Conservation (phyloP, 2,888 invertebrate species). For the Cantharis flavilabris region DNA sequence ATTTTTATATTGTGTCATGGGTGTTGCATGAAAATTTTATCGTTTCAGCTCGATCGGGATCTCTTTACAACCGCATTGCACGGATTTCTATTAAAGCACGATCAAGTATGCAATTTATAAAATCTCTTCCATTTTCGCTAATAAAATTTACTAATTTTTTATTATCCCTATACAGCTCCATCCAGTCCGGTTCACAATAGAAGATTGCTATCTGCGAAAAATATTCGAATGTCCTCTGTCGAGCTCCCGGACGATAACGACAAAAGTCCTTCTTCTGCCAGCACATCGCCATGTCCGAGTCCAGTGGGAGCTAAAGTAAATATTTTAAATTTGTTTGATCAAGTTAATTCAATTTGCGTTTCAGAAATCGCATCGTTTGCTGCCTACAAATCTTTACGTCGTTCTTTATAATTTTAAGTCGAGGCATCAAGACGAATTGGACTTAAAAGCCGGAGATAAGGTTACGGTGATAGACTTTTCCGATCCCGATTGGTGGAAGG, state of each 20-base stretch:
- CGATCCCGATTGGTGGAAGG: slow-evolving; percentile 98
- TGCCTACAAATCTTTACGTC: slow-evolving; percentile 91
- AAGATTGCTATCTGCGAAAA: slow-evolving; percentile 77
- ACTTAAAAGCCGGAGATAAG: slow-evolving; percentile 89
- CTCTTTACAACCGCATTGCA: slow-evolving; percentile 47
- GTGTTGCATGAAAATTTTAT: not conserved
- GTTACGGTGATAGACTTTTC: slow-evolving; percentile 93
- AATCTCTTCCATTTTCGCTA: not conserved
- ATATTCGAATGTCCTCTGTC: slow-evolving; percentile 90
- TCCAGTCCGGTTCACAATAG: slow-evolving; percentile 91
- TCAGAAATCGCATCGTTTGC: slow-evolving; percentile 81
- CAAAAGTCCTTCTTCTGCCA: slow-evolving; percentile 88
- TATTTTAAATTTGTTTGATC: not conserved
- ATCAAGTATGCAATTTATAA: slow-evolving; percentile 52
- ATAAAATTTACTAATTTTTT: not conserved
- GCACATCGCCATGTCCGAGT: slow-evolving; percentile 92
- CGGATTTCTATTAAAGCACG: slow-evolving; percentile 50
- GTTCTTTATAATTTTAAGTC: slow-evolving; percentile 95
- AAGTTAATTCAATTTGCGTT: slow-evolving; percentile 16
- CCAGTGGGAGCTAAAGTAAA: slow-evolving; percentile 60
- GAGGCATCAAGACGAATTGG: slow-evolving; percentile 90
- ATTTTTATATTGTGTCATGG: not conserved
- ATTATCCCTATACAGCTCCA: slow-evolving; percentile 62
- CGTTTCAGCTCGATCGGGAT: slow-evolving; percentile 46
- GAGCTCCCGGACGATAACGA: slow-evolving; percentile 91